Evolutionary conservation across 2,888 invertebrate genomes (phyloP), one percentile per base, ranked within the genome.

Genomic region (Bellardia bayeri): DNA sequence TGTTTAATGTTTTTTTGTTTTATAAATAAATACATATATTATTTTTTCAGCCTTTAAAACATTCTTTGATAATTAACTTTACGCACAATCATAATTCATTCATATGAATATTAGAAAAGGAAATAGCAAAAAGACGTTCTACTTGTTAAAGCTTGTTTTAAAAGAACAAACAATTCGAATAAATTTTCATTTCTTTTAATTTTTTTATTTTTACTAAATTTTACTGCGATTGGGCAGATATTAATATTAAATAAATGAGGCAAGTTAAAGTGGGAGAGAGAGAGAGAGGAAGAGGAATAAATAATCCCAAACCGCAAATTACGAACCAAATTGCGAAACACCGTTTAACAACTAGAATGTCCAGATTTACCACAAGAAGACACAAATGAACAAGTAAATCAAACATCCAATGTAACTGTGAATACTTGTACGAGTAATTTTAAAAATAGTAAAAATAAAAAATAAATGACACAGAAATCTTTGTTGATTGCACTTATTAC

Each of bases 281-380:
- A 14, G n/a, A 9, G 14, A 16, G 45, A 45, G 30, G 2, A 58
- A 58, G 23, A 30, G 13, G 7, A 13, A 49, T 56, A 45, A 13
- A 45, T 13, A 45, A 45, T 13, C 13, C 2, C 42, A 30, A 42
- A 30, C 3, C 9, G 64, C 9, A 45, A 42, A 72, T 68, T 56
- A 30, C 45, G 68, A 82, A 68, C 75, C 75, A 81, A 76, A 85
- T 80, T 64, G 64, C 23, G 40, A 76, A 66, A 54, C 14, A 78
- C 72, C 54, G 68, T 82, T 82, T 45, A 13, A 78, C 71, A 82
- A 78, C 78, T 79, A 51, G 82, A 86, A 63, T 85, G 61, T 68
- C 80, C 56, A 71, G 75, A 75, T 81, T 61, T 75, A 11, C 56
- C n/a, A 85, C 49, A 66, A 66, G 40, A 45, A 40, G 66, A 56